A percentile compares a stretch with the other conserved stretches of the same genome.
phyloP scores from a whole-genome alignment of 2,888 invertebrate genomes.

The Biston betularia region DNA sequence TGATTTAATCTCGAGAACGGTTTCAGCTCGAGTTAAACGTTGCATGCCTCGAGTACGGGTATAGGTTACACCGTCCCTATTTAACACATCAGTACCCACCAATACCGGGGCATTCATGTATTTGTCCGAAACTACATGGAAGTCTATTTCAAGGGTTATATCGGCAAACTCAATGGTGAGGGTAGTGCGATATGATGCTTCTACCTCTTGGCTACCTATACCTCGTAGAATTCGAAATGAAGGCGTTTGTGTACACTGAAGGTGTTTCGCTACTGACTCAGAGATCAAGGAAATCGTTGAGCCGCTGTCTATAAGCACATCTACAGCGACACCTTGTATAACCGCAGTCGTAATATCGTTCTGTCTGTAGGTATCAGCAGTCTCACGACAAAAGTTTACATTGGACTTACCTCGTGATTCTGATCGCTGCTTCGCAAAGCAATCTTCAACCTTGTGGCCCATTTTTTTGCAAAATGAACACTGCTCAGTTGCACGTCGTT shows the following conservation, averaged over 20 bases:
- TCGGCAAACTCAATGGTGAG: constrained; percentile 38
- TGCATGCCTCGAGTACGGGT: constrained; percentile 17
- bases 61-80: constrained; percentile 33
- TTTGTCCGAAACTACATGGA: constrained; percentile 33
- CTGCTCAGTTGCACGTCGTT: too few species aligned
- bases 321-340: constrained; percentile 37
- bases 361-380: too few species aligned
- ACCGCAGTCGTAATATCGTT: constrained; percentile 27
- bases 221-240: constrained; percentile 32
- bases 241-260: neutral
- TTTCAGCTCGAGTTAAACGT: constrained; percentile 4
- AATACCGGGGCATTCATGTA: constrained; percentile 43
- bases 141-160: constrained; percentile 43
- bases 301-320: constrained; percentile 45
- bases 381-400: constrained; percentile 39
- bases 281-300: constrained; percentile 42
- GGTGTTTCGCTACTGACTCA: constrained; percentile 31
- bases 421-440: too few species aligned
- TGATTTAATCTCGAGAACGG: neutral
- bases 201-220: constrained; percentile 36
- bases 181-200: neutral
- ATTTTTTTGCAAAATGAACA: too few species aligned
- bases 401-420: constrained; percentile 10
- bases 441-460: too few species aligned
- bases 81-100: constrained; percentile 46